Evolutionary conservation across 2,888 invertebrate genomes (phyloP).

Genomic region (Sturmia bella): DNA sequence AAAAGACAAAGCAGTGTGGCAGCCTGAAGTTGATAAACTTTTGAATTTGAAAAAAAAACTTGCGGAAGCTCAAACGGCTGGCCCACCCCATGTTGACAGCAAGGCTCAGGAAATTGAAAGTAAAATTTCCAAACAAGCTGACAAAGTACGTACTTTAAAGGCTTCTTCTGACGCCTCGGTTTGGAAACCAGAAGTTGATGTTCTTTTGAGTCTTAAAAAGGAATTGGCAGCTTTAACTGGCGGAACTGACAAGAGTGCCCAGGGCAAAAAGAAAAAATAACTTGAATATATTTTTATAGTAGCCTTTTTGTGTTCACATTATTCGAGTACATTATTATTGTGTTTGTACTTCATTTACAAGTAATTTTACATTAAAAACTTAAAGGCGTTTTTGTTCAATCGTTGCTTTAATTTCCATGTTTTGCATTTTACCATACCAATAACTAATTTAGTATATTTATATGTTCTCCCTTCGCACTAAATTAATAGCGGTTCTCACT

Average conservation of each 20-base stretch:
- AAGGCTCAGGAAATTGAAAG: conserved; percentile 83
- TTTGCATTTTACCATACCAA: conserved; percentile 27
- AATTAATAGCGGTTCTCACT: too few relatives aligned
- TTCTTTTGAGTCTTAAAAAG: conserved; percentile 88
- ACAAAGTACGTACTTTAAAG: conserved; percentile 89
- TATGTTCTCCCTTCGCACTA: background rate
- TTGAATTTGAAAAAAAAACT: conserved; percentile 89
- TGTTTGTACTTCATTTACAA: conserved; percentile 4
- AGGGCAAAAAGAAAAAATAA: conserved; percentile 80
- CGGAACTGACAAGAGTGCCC: conserved; percentile 71
- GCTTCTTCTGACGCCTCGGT: conserved; percentile 87
- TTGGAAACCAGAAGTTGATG: conserved; percentile 90
- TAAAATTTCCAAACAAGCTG: conserved; percentile 85
- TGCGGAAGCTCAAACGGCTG: conserved; percentile 73
- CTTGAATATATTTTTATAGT: conserved; percentile 41
- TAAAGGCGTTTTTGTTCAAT: background rate
- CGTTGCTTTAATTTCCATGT: background rate
- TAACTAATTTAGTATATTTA: conserved; percentile 32
- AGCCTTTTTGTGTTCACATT: conserved; percentile 21
- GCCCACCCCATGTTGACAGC: conserved; percentile 64
- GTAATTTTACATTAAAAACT: conserved; percentile 17
- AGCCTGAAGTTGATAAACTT: conserved; percentile 89
- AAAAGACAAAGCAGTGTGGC: conserved; percentile 89
- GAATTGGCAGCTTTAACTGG: conserved; percentile 83
- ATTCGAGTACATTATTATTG: conserved; percentile 1